A percentile compares a stretch with the other conserved stretches of the same genome.
Evolutionary conservation across 2,113 vertebrate genomes (phyloP).

Genomic region (Pelecanoides urinatrix): DNA sequence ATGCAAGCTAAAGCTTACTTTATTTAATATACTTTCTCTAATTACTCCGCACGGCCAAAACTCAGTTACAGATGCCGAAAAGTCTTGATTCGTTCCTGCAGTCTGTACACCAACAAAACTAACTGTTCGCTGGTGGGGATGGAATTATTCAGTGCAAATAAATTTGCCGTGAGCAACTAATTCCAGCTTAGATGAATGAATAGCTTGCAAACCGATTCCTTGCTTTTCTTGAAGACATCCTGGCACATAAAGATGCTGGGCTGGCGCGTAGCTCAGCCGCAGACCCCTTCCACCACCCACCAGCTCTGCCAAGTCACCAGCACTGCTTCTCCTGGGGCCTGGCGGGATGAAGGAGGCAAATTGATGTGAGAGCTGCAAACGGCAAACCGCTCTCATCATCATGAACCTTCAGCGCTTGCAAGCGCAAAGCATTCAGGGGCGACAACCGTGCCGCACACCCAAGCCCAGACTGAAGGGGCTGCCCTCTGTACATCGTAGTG

Average conservation of each 20-base stretch:
- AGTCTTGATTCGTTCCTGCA: background rate
- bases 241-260: background rate
- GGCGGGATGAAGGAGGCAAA: background rate
- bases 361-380: background rate
- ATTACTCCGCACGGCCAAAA: background rate
- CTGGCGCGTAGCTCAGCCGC: background rate
- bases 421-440: background rate
- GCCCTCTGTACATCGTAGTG: background rate
- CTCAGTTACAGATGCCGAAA: background rate
- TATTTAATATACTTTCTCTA: background rate
- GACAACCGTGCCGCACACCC: fast-evolving
- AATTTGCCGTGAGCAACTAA: background rate
- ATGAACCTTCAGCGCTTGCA: background rate
- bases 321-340: background rate
- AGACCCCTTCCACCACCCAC: background rate
- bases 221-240: background rate
- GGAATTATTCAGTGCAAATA: background rate
- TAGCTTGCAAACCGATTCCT: background rate
- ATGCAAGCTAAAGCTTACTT: background rate
- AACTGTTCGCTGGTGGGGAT: fast-evolving
- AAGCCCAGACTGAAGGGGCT: background rate
- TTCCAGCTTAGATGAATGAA: background rate
- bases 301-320: background rate
- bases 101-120: background rate
- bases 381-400: background rate